Base-by-base conservation (phyloP, 2,888 invertebrate species). In the Thymelicus lineola region DNA sequence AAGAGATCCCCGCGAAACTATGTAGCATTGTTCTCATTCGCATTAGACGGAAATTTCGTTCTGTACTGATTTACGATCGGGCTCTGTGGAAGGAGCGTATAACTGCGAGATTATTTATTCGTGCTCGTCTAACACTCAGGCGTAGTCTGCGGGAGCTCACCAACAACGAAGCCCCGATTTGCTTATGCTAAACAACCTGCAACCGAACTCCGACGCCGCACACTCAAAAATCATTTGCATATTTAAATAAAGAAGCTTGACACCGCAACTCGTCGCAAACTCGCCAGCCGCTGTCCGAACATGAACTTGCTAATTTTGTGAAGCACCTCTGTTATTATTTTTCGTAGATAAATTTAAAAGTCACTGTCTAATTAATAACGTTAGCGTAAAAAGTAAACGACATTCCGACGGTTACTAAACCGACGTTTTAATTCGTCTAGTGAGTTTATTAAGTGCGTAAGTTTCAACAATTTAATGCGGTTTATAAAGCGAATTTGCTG, bases 361-460 rank as follows among this genome's bases (percentile, higher is more conserved):
- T 86, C 83, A 86, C 85, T 83, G 83, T 80, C 84, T 89, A 88
- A 71, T 73, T 71, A 75, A 71, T 71, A 73, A 73, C 71, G 65
- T 17, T 58, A 79, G 76, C 80, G 83, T 86, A 89, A 87, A 88
- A 89, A 89, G 86, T 88, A 86, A 20, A 87, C 87, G 82, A 86
- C 86, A 86, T 86, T 88, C 89, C 86, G 75, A 88, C 90, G 90
- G 89, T 89, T 89, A 85, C 89, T 87, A 88, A 90, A 87, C 91
- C 88, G 85, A 85, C 84, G 91, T 92, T 93, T 93, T 92, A 93
- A 93, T 91, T 91, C 88, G 86, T 83, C 87, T 83, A 82, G 76
- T 42, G 87, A 89, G 90, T 93, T 92, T 90, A 91, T 93, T 91
- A 93, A 91, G 91, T 91, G 91, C 90, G 91, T 91, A 90, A 92